Percentiles rank a stretch among this genome's conserved stretches.
Evolutionary conservation across 1,140 invertebrate species (phyloP).

Genomic region (Philotrypesis tridentata): DNA sequence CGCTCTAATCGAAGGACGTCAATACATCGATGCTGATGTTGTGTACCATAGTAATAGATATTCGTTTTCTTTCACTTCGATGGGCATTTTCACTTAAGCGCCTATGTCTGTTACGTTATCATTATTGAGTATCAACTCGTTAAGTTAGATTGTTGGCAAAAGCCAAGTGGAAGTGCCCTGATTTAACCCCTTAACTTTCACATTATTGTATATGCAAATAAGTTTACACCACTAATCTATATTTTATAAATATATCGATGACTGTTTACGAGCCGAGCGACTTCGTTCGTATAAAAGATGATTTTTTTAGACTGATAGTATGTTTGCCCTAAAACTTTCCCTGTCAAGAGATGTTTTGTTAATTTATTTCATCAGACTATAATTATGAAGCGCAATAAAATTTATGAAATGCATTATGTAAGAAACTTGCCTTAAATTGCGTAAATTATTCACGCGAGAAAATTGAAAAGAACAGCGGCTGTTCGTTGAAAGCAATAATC

Average conservation of each 20-base stretch:
- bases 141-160: not conserved
- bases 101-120: too few species aligned
- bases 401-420: too few species aligned
- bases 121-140: too few species aligned
- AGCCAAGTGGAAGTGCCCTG: not conserved
- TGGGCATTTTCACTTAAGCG: not conserved
- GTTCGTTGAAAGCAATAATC: not conserved
- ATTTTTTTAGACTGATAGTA: conserved; percentile 24
- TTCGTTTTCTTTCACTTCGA: conserved; percentile 5
- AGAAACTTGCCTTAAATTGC: too few species aligned
- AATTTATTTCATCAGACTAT: not conserved
- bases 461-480: not conserved
- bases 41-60: not conserved
- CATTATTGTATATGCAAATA: not conserved
- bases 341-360: not conserved
- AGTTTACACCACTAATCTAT: not conserved
- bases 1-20: conserved; percentile 56
- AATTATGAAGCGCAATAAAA: not conserved
- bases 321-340: not conserved
- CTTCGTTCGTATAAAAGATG: not conserved
- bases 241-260: conserved; percentile 35
- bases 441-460: not conserved
- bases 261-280: not conserved
- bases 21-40: not conserved
- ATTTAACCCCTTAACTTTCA: conserved; percentile 29